phyloP scores from a whole-genome alignment of 2,113 vertebrate genomes.

The Thamnophis sirtalis region DNA sequence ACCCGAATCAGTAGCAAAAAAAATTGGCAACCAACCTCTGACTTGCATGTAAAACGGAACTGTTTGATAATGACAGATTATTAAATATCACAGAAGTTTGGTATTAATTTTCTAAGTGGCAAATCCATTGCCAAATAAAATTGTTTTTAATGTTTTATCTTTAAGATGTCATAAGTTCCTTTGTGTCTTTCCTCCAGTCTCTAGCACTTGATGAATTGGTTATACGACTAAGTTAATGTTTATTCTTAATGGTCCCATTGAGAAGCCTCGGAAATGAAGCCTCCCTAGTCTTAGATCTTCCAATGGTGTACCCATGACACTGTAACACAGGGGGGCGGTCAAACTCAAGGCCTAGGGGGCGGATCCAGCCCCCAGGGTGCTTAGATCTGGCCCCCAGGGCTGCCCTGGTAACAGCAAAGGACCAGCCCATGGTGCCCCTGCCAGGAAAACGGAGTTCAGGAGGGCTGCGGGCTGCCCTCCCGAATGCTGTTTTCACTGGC shows the following conservation, averaged over 20 bases:
- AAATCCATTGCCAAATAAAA: not conserved
- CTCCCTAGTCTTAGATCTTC: not conserved
- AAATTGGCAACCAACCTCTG: too few relatives aligned
- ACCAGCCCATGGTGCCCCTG: too few relatives aligned
- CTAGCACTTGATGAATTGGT: not conserved
- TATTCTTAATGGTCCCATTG: not conserved
- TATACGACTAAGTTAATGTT: not conserved
- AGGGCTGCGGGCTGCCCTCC: too few relatives aligned
- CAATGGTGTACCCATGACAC: not conserved
- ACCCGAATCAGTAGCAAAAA: too few relatives aligned
- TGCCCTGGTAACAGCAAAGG: too few relatives aligned
- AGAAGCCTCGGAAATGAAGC: too few relatives aligned
- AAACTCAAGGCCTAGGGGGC: too few relatives aligned
- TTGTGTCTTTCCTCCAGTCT: not conserved
- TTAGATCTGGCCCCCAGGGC: too few relatives aligned
- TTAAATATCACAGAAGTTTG: not conserved
- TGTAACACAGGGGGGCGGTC: not conserved
- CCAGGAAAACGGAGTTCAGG: too few relatives aligned
- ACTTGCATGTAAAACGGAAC: not conserved
- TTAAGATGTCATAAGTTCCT: not conserved
- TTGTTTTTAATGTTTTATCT: not conserved
- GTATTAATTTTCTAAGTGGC: not conserved
- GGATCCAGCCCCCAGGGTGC: too few relatives aligned
- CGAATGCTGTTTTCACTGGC: too few relatives aligned
- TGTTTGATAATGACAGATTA: not conserved